Evolutionary conservation across 2,888 invertebrate genomes (phyloP), one percentile per base, ranked within the genome.

Genomic region (Candidula unifasciata): DNA sequence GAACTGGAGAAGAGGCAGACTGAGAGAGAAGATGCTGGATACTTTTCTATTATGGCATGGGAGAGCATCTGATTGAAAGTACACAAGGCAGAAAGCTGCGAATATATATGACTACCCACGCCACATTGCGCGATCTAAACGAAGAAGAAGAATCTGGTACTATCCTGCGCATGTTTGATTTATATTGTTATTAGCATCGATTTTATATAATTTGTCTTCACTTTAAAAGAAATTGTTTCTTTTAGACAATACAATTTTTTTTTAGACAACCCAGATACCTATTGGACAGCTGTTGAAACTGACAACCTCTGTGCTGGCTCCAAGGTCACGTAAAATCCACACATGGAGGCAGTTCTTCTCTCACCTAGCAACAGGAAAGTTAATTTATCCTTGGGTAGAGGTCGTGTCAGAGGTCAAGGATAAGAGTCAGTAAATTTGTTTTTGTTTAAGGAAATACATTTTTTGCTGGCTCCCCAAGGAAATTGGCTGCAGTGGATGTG

Each of bases 301-400:
- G 64, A 82, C 85, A 21, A 33, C 77, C 6, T 60, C 57, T 10
- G 27, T 78, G 35, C 18, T 27, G 35, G 27, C 35, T 24, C 30
- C 68, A 27, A 27, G 76, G 57, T 3, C 71, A 73, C 44, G 13
- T 8, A 33, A 68, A 27, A 78, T 24, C 21, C 73, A 85, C 44
- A 71, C 86, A 6, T 86, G 86, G 86, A 27, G 76, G 30, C 82
- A 86, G 35, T 80, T 84, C 44, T 57, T 86, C 54, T 37, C 37
- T 54, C 35, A 60, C 35, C 37, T 86, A 27, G 74, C 82, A 44
- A 85, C 86, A n/a, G 92, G 92, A 24, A 88, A 90, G 37, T 88
- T 92, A 3, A 87, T 92, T 33, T 92, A 91, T 82, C 92, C 92
- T 8, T 92, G 92, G 92, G 88, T 92, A 78, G 87, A 90, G 16